These are phyloP conservation scores for Prochilodus magdalenae DNA, from an alignment of 2,113 vertebrate species.

Conservation along the genomic window DNA sequence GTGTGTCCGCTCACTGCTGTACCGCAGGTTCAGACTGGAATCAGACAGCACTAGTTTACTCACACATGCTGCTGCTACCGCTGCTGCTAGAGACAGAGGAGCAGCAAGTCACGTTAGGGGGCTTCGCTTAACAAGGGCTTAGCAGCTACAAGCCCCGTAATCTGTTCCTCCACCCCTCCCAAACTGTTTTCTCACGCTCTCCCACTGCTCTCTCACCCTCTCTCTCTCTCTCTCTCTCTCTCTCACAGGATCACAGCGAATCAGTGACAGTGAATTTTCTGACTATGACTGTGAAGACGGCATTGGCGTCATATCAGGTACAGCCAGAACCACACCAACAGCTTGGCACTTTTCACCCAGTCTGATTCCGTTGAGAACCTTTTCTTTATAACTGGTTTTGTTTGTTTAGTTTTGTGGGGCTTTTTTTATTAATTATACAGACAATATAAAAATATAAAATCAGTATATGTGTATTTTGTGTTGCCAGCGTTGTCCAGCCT, in stretches of 20 bases:
- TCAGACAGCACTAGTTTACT: not conserved
- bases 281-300: slow-evolving; percentile 96
- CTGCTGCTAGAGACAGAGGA: not conserved
- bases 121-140: slow-evolving; percentile 5
- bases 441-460: too few species aligned
- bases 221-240: slow-evolving; percentile 8
- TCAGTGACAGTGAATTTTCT: slow-evolving; percentile 94
- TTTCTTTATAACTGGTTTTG: too few species aligned
- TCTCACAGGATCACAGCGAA: slow-evolving; percentile 88
- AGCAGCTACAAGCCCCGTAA: not conserved
- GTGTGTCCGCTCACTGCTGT: not conserved
- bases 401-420: too few species aligned
- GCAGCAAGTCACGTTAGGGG: slow-evolving; percentile 14
- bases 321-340: slow-evolving; percentile 42
- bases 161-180: slow-evolving; percentile 6
- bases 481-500: too few species aligned
- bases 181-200: not conserved
- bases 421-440: too few species aligned
- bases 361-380: too few species aligned
- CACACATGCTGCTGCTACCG: not conserved
- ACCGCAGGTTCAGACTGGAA: not conserved
- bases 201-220: slow-evolving; percentile 3
- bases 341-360: not conserved
- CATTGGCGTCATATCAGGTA: slow-evolving; percentile 93
- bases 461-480: too few species aligned